Conservation (phyloP, 1,140 invertebrate species). For the Heliconius hermathena region DNA sequence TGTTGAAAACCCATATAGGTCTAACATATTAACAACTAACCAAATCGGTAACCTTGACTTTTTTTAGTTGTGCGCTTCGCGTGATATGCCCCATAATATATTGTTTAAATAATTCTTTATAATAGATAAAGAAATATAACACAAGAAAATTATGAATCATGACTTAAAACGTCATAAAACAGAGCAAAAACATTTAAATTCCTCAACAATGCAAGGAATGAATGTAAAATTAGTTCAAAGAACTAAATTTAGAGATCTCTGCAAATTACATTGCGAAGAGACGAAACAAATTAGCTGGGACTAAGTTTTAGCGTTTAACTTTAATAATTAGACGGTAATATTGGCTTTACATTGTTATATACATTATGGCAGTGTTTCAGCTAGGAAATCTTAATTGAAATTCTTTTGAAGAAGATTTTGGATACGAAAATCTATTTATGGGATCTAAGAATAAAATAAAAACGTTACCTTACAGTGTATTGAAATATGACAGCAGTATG, state of each 20-base stretch:
- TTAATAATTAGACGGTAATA: slow-evolving; percentile 31
- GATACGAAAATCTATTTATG: neutral
- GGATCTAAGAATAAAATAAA: no score
- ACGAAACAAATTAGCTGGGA: slow-evolving; percentile 35
- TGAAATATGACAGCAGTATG: no score
- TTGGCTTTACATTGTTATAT: slow-evolving; percentile 16
- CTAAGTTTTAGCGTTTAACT: slow-evolving; percentile 34
- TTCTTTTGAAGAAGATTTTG: neutral
- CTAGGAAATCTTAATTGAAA: neutral
- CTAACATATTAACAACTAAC: no score
- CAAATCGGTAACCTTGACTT: no score
- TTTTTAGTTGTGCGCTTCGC: no score
- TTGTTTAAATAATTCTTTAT: no score
- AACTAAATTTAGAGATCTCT: slow-evolving; percentile 31
- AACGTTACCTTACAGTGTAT: no score
- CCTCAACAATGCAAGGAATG: neutral
- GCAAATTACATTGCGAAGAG: slow-evolving; percentile 28
- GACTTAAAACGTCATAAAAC: neutral
- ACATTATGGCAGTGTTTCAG: neutral
- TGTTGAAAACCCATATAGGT: no score
- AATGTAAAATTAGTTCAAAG: slow-evolving; percentile 11
- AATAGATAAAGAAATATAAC: no score
- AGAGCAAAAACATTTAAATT: neutral
- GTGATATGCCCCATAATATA: no score
- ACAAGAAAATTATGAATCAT: no score